Evolutionary conservation across 2,113 vertebrate species (phyloP).

Genomic region (Rhizomys pruinosus): DNA sequence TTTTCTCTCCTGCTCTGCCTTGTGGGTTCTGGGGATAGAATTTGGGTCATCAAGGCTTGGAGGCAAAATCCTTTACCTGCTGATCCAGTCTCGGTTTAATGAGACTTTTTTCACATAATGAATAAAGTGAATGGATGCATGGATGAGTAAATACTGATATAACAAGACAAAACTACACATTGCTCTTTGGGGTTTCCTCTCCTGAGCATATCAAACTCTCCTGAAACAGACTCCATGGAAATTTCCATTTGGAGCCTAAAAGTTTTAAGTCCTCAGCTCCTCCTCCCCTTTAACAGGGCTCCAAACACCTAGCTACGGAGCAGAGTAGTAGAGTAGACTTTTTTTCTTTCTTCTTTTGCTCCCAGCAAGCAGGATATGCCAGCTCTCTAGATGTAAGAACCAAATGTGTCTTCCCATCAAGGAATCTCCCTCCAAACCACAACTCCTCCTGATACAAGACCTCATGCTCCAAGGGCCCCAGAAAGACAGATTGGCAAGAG

Average conservation of each 20-base stretch:
- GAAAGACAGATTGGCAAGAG: not conserved
- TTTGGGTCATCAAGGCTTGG: not conserved
- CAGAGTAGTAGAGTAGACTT: not conserved
- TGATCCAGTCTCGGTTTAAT: not conserved
- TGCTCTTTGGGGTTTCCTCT: slow-evolving; percentile 18
- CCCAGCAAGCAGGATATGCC: not conserved
- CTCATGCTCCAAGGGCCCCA: not conserved
- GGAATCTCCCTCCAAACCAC: not conserved
- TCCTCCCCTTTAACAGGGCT: not conserved
- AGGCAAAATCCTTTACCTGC: not conserved
- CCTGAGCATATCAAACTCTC: not conserved
- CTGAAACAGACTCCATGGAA: not conserved
- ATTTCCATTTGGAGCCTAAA: not conserved
- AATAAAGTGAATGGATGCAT: not conserved
- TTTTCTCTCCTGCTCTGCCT: not conserved
- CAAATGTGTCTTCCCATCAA: not conserved
- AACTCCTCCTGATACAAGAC: not conserved
- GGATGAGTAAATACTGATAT: not conserved
- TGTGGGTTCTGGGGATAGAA: not conserved
- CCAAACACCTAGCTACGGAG: not conserved
- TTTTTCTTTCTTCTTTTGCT: not conserved
- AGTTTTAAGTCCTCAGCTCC: not conserved
- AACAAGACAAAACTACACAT: not conserved
- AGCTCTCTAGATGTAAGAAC: slow-evolving; percentile 8
- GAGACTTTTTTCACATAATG: not conserved